Evolutionary conservation across 2,888 invertebrate genomes (phyloP), one percentile per base, ranked within the genome.

Genomic region (Spilosoma lubricipeda): DNA sequence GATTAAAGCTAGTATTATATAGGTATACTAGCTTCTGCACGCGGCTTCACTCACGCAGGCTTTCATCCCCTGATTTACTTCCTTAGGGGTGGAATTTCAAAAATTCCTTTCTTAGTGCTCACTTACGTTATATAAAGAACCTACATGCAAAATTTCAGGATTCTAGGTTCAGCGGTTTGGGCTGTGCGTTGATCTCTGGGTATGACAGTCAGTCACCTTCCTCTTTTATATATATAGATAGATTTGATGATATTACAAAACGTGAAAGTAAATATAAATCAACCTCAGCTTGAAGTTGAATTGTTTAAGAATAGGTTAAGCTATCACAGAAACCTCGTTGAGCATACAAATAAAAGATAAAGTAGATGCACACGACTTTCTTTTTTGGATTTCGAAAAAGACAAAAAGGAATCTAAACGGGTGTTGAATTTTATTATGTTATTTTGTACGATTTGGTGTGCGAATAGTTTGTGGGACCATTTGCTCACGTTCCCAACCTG

Each of bases 391-490:
- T 59, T 63, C 13, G 63, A 63, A 52, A 69, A 36, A 18, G 8
- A n/a, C 33, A 52, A 33, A n/a, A 36, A 23, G n/a, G 13, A 45
- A 36, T 36, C 9, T 36, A 69, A 63, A 20, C 42, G 27, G 7
- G 33, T 67, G 70, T 72, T 33, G 23, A n/a, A 59, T 67, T 45
- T 33, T 72, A 27, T 36, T 30, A 13, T 72, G 36, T 36, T 30
- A 13, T 65, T 56, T 48, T 52, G 56, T 66, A 76, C 76, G 78
- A 80, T 85, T 80, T 71, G 79, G 77, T 80, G 83, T 84, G 78
- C 78, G 82, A 84, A 88, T 88, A 90, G 90, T 91, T 92, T 86
- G 86, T 81, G 76, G 86, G 90, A 90, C 89, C 88, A 90, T 92
- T 91, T 90, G 85, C 85, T 81, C 81, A 76, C 82, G 85, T 85